Evolutionary conservation across 2,113 vertebrate species (phyloP).

Genomic region (Xerus inauris): DNA sequence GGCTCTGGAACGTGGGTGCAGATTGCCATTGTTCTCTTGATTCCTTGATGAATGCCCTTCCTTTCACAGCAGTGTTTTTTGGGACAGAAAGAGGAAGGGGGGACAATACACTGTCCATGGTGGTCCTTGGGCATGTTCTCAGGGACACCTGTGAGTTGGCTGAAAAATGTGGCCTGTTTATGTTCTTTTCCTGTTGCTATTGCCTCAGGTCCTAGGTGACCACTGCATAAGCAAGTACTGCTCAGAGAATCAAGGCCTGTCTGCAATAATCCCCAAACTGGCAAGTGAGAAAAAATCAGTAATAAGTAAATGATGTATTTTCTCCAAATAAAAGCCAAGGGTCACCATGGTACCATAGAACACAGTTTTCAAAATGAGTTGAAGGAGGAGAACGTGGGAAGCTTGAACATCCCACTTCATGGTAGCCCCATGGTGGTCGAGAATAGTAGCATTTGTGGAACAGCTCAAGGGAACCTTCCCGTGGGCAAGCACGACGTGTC

Average conservation of each 20-base stretch:
- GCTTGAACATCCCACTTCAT: no score
- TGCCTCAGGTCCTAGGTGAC: neutral
- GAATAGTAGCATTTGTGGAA: rapidly evolving
- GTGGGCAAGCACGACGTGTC: no score
- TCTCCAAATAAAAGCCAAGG: neutral
- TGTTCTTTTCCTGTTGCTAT: neutral
- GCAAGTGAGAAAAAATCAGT: neutral
- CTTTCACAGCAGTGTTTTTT: neutral
- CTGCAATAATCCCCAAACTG: neutral
- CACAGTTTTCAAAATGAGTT: neutral
- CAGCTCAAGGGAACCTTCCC: neutral
- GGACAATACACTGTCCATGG: neutral
- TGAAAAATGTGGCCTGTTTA: neutral
- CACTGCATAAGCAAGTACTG: neutral
- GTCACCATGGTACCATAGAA: neutral
- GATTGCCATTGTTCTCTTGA: neutral
- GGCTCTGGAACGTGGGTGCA: neutral
- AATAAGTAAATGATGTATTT: neutral
- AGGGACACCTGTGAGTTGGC: neutral
- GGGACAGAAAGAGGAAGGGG: neutral
- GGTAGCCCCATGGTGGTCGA: neutral
- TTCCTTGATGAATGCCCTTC: neutral
- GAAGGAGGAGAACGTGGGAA: neutral
- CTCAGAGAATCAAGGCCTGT: neutral
- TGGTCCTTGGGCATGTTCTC: neutral